Evolutionary conservation across 2,888 invertebrate genomes (phyloP).

Genomic region (Oegoconia quadripuncta): DNA sequence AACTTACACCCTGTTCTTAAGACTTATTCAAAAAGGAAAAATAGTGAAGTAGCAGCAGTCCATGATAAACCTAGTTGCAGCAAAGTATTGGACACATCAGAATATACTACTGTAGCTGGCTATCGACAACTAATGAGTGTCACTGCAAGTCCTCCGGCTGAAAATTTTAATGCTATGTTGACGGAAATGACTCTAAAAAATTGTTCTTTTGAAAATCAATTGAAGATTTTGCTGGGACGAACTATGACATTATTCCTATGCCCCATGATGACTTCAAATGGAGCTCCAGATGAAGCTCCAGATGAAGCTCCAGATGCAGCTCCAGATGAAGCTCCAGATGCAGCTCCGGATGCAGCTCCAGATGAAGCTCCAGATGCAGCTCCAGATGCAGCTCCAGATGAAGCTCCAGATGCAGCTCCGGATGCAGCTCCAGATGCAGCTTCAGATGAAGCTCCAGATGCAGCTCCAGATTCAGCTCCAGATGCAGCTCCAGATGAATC

Average conservation of each 20-base stretch:
- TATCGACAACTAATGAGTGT: slow-evolving; percentile 47
- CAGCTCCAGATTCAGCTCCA: too few species aligned
- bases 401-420: too few species aligned
- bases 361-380: too few species aligned
- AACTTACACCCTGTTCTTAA: slow-evolving; percentile 35
- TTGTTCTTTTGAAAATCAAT: slow-evolving; percentile 33
- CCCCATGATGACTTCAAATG: slow-evolving; percentile 59
- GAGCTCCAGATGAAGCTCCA: too few species aligned
- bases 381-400: too few species aligned
- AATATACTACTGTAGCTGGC: slow-evolving; percentile 51
- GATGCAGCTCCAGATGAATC: too few species aligned
- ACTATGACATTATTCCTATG: slow-evolving; percentile 51
- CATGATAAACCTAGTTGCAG: slow-evolving; percentile 37
- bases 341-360: too few species aligned
- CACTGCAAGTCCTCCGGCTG: slow-evolving; percentile 3
- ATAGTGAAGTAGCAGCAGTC: slow-evolving; percentile 21
- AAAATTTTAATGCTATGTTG: too few species aligned
- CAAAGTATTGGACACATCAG: slow-evolving; percentile 20
- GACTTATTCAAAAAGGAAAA: slow-evolving; percentile 49
- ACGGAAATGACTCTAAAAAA: slow-evolving; percentile 37
- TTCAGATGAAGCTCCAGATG: too few species aligned
- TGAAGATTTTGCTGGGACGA: slow-evolving; percentile 40
- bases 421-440: too few species aligned
- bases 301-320: too few species aligned
- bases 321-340: too few species aligned